Evolutionary conservation across 2,113 vertebrate species (phyloP).

Genomic region (Xenus cinereus): DNA sequence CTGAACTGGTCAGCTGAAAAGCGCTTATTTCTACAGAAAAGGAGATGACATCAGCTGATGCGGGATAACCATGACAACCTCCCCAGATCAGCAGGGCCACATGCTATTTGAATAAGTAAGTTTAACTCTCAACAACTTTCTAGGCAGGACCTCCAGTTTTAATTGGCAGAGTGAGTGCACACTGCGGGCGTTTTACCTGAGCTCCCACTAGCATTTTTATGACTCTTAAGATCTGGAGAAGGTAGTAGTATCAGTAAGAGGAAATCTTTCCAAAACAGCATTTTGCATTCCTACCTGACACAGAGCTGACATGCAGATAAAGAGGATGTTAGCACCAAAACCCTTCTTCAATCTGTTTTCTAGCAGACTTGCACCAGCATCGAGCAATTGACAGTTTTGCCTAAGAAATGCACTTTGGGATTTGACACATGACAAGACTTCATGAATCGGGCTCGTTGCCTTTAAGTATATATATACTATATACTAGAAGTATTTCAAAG

Average conservation of each 20-base stretch:
- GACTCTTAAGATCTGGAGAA: neutral
- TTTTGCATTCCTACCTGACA: neutral
- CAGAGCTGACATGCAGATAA: neutral
- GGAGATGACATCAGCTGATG: constrained; percentile 71
- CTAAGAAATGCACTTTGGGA: neutral
- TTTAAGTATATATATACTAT: too few relatives aligned
- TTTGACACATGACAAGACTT: neutral
- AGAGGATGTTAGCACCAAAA: neutral
- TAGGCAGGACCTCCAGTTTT: constrained; percentile 1
- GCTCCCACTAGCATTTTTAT: neutral
- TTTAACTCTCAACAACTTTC: constrained; percentile 17
- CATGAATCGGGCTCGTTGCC: neutral
- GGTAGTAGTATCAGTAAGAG: neutral
- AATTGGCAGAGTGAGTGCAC: neutral
- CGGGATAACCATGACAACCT: constrained; percentile 69
- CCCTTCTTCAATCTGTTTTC: neutral
- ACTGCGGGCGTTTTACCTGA: neutral
- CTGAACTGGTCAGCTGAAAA: constrained; percentile 65
- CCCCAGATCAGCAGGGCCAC: constrained; percentile 40
- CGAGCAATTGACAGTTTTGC: neutral
- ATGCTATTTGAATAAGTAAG: constrained; percentile 50
- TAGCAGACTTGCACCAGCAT: neutral
- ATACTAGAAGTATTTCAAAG: neutral
- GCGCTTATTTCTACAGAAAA: constrained; percentile 46
- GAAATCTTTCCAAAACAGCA: neutral